A percentile compares a stretch with the other conserved stretches of the same genome.
phyloP scores from a whole-genome alignment of 2,113 vertebrate species.

The Scatophagus argus region DNA sequence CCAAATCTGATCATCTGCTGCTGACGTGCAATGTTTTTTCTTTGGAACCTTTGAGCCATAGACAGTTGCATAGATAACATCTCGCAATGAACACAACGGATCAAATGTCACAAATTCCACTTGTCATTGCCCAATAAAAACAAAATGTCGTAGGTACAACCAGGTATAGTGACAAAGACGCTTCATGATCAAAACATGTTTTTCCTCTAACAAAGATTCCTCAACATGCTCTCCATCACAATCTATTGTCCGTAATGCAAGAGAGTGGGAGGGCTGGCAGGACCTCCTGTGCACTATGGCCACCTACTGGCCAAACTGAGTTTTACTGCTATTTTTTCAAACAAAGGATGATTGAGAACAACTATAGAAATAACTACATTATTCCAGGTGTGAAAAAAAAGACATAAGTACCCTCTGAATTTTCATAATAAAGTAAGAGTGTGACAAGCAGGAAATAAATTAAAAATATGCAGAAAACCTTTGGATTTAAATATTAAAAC shows the following conservation, averaged over 20 bases:
- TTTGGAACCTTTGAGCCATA: no score
- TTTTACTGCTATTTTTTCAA: slow-evolving; percentile 16
- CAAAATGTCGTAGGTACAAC: not conserved
- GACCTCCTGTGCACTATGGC: slow-evolving; percentile 31
- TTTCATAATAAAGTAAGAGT: not conserved
- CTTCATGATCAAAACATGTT: slow-evolving; percentile 75
- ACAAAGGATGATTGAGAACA: slow-evolving; percentile 72
- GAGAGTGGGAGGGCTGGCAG: slow-evolving; percentile 26
- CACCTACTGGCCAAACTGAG: slow-evolving; percentile 64
- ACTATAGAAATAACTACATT: slow-evolving; percentile 6
- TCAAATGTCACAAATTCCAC: not conserved
- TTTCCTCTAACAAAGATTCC: slow-evolving; percentile 76
- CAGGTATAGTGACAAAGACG: slow-evolving; percentile 35
- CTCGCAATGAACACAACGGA: not conserved
- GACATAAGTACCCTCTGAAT: not conserved
- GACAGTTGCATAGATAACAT: not conserved
- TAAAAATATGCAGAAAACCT: not conserved
- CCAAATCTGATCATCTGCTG: not conserved
- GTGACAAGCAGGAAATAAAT: not conserved
- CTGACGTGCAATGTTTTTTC: not conserved
- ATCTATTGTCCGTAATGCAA: slow-evolving; percentile 72
- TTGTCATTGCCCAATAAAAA: not conserved
- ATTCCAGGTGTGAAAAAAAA: not conserved
- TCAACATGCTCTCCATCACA: slow-evolving; percentile 62
- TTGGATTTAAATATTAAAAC: not conserved